A percentile compares a stretch with the other conserved stretches of the same genome.
phyloP scores from a whole-genome alignment of 1,140 invertebrate species.

The Trichogramma pretiosum region DNA sequence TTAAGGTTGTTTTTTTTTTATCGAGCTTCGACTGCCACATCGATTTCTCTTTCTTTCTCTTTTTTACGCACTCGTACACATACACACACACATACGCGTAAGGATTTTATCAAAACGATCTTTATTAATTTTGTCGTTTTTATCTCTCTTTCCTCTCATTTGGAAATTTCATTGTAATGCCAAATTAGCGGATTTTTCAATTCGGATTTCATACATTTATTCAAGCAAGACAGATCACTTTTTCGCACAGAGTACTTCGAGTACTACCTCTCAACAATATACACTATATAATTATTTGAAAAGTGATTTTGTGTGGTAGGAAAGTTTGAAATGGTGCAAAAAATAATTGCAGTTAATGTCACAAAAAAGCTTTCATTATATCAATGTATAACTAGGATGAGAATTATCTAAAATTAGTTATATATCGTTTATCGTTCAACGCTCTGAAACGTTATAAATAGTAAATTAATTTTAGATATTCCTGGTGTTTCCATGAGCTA shows the following conservation, averaged over 20 bases:
- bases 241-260: background rate
- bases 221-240: background rate
- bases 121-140: background rate
- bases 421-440: too few relatives aligned
- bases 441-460: too few relatives aligned
- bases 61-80: background rate
- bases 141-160: background rate
- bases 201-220: background rate
- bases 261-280: background rate
- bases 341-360: conserved; percentile 9
- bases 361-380: too few relatives aligned
- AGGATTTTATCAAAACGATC: too few relatives aligned
- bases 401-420: conserved; percentile 4
- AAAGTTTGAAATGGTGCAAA: conserved; percentile 7
- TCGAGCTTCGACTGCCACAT: background rate
- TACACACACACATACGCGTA: background rate
- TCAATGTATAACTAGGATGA: too few relatives aligned
- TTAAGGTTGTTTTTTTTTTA: background rate
- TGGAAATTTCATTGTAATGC: too few relatives aligned
- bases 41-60: background rate
- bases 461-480: conserved; percentile 9
- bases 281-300: background rate
- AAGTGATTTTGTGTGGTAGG: conserved; percentile 3
- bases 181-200: background rate
- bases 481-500: too few relatives aligned